Base-by-base conservation (phyloP, 2,797 vertebrate species). In the Parauchenoglanis ngamensis region DNA sequence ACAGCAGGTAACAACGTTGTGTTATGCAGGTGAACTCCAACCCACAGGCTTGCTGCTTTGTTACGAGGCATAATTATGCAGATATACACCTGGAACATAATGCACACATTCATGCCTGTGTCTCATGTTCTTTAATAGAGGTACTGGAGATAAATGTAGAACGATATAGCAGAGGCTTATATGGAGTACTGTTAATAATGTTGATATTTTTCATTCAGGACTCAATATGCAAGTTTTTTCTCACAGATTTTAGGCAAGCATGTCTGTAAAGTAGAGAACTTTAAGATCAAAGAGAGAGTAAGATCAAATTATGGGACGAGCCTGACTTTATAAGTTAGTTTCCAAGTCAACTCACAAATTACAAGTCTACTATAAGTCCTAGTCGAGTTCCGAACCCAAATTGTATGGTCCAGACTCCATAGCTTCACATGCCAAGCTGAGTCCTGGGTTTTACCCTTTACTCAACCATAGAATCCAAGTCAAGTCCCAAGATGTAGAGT, bases 1-100 rank as follows among this genome's bases (percentile, higher is more conserved):
- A 92, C 86, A 89, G 44, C 25, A 77, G 72, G 72, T 77, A 54
- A n/a, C 28, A 86, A 77, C 40, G 0, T 31, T 17, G 52, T 68
- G 86, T 49, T 49, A 44, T 79, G 54, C 21, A 59, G 17, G n/a
- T 49, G 54, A 85, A 85, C 87, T 54, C 31, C 15, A 52, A 78
- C 76, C 61, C 35, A 40, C 31, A 44, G 61, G 0, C 46, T 56
- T 40, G 46, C 85, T 75, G 31, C 52, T 86, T 57, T 70, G 63
- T 70, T 40, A 40, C 10, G 31, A 81, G 31, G 13, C 0, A 73
- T 75, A 28, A 76, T 76, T 61, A 61, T 75, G 25, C 15, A 73
- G 21, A 61, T 10, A 49, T 28, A 56, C 11, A 40, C 67, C 31
- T 56, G 63, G 23, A 21, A 54, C 19, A 40, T 54, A 19, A 21